Evolutionary conservation across 2,888 invertebrate genomes (phyloP).

Genomic region (Acleris cristana): DNA sequence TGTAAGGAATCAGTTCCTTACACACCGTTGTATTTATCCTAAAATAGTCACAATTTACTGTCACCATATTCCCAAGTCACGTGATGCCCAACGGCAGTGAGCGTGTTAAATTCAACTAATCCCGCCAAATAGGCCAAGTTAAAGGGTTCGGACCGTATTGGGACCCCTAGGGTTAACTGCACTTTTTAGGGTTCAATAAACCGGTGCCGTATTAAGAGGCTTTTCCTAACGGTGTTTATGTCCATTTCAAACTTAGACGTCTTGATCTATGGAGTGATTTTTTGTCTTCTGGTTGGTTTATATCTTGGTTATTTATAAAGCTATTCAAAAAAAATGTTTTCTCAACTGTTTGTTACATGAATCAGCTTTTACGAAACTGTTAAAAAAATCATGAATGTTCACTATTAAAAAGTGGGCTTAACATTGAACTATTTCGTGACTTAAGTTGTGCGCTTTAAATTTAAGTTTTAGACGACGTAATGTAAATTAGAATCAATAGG

Average conservation of each 20-base stretch:
- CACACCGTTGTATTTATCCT: neutral
- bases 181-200: conserved; percentile 30
- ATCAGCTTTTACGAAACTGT: no score
- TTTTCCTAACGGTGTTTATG: neutral
- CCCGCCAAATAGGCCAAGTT: conserved; percentile 61
- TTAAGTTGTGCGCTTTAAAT: no score
- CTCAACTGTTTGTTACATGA: no score
- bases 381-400: no score
- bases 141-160: conserved; percentile 56
- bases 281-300: no score
- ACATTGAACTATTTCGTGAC: no score
- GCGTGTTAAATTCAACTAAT: conserved; percentile 70
- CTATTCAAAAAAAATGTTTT: no score
- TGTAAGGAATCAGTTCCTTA: no score
- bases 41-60: conserved; percentile 38
- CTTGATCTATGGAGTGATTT: neutral
- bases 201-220: conserved; percentile 14
- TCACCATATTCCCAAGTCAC: conserved; percentile 53
- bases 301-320: no score
- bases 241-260: neutral
- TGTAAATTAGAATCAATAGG: no score
- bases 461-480: no score
- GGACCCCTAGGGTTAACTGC: conserved; percentile 35
- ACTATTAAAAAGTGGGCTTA: no score
- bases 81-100: conserved; percentile 50